A percentile compares a stretch with the other conserved stretches of the same genome.
These are phyloP conservation scores for Chydorus sphaericus DNA, from an alignment of 2,888 invertebrate species.

Conservation along the genomic window DNA sequence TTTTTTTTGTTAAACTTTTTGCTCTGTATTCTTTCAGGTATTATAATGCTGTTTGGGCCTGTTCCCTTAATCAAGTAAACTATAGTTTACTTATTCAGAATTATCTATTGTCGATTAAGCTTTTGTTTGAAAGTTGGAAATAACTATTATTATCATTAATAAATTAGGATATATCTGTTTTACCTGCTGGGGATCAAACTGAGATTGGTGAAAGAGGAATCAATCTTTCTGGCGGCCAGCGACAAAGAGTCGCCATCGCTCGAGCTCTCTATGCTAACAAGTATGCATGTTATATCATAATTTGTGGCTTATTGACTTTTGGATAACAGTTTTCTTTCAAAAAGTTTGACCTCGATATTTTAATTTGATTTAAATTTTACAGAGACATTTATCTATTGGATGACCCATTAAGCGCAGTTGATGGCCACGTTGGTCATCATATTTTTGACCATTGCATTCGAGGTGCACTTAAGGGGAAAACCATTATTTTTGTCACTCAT, in stretches of 20 bases:
- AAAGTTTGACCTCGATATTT: background rate
- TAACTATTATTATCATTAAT: too few species aligned
- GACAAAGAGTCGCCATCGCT: slow-evolving; percentile 39
- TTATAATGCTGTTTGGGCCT: slow-evolving; percentile 35
- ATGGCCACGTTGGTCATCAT: slow-evolving; percentile 34
- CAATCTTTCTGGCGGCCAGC: slow-evolving; percentile 38
- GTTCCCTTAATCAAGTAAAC: slow-evolving; percentile 37
- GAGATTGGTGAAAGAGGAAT: slow-evolving; percentile 42
- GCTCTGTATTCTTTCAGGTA: slow-evolving; percentile 26
- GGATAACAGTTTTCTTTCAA: background rate
- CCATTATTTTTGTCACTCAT: slow-evolving; percentile 44
- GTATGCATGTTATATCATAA: slow-evolving; percentile 18
- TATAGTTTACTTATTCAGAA: too few species aligned
- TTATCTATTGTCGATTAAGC: too few species aligned
- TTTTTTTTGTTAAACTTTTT: too few species aligned
- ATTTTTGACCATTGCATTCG: slow-evolving; percentile 39
- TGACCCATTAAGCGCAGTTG: slow-evolving; percentile 41
- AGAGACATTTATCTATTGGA: slow-evolving; percentile 43
- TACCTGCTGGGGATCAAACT: slow-evolving; percentile 41
- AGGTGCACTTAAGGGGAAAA: slow-evolving; percentile 36
- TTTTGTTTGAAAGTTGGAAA: too few species aligned
- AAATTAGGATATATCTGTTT: slow-evolving; percentile 38
- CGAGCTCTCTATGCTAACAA: slow-evolving; percentile 35
- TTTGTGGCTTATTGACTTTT: background rate
- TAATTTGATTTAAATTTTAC: slow-evolving; percentile 17